A percentile compares a stretch with the other conserved stretches of the same genome.
phyloP scores from a whole-genome alignment of 2,888 invertebrate species.

The Rhamnusium bicolor region DNA sequence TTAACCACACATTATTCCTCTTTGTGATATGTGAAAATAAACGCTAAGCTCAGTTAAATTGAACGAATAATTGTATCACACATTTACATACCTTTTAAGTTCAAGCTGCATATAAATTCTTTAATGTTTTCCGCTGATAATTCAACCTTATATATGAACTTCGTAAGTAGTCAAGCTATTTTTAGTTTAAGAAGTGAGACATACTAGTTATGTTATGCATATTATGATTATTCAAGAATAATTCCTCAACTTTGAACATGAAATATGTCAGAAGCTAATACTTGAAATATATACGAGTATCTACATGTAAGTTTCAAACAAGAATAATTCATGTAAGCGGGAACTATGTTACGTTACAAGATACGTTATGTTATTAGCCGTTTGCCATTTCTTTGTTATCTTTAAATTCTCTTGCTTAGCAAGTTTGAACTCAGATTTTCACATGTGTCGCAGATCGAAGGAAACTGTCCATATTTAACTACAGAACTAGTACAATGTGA shows the following conservation, averaged over 20 bases:
- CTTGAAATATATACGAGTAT: too few relatives aligned
- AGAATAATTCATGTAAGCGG: too few relatives aligned
- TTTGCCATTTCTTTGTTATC: too few relatives aligned
- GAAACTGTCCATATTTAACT: too few relatives aligned
- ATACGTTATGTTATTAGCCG: too few relatives aligned
- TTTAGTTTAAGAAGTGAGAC: background rate
- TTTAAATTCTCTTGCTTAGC: too few relatives aligned
- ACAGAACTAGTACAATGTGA: too few relatives aligned
- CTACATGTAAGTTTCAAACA: too few relatives aligned
- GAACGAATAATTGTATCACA: background rate
- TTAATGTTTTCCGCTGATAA: background rate
- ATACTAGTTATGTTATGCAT: background rate
- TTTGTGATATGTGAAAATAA: background rate
- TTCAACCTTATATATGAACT: background rate
- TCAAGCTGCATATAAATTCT: constrained; percentile 4
- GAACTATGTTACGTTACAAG: too few relatives aligned
- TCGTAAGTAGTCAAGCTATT: background rate
- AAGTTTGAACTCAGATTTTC: too few relatives aligned
- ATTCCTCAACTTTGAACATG: background rate
- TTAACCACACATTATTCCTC: background rate
- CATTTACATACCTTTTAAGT: constrained; percentile 7
- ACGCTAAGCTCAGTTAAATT: constrained; percentile 9
- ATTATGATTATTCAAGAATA: background rate
- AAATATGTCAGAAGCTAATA: background rate
- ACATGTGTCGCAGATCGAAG: too few relatives aligned